Conservation (phyloP, 2,888 invertebrate species). For the Parnassius mnemosyne region DNA sequence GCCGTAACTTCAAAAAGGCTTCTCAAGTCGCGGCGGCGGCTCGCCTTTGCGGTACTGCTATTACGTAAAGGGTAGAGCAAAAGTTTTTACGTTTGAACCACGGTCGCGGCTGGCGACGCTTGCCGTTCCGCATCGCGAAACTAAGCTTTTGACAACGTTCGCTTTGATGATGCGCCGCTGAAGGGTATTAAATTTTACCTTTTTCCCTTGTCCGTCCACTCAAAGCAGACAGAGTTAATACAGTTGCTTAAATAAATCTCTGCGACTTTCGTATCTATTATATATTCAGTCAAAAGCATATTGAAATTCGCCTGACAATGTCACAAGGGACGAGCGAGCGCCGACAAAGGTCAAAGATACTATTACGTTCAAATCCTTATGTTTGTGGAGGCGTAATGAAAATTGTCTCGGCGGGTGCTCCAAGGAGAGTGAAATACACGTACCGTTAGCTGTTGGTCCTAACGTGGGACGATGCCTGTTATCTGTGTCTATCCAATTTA, state of each 20-base stretch:
- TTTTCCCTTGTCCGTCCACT: conserved; percentile 51
- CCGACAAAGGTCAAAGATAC: conserved; percentile 64
- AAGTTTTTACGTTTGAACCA: conserved; percentile 76
- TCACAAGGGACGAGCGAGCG: conserved; percentile 53
- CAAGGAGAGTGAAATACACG: conserved; percentile 59
- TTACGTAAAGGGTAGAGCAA: conserved; percentile 72
- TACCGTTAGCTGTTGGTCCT: conserved; percentile 51
- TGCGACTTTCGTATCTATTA: conserved; percentile 30
- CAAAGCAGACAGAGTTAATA: conserved; percentile 61
- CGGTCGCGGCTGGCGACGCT: conserved; percentile 57
- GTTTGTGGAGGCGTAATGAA: conserved; percentile 61
- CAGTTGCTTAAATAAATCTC: conserved; percentile 49
- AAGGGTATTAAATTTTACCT: conserved; percentile 70
- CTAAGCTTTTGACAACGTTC: conserved; percentile 72
- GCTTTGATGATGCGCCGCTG: conserved; percentile 67
- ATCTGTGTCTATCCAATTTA: conserved; percentile 27
- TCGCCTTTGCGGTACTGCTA: conserved; percentile 46
- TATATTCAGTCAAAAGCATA: conserved; percentile 51
- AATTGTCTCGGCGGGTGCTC: conserved; percentile 60
- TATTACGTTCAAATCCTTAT: conserved; percentile 53
- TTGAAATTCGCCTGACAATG: conserved; percentile 50
- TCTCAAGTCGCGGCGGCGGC: conserved; percentile 58
- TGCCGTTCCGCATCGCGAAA: conserved; percentile 65
- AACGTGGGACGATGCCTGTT: conserved; percentile 37
- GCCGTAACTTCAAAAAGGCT: conserved; percentile 70